These are phyloP conservation scores for Bibio marci DNA, from an alignment of 2,888 invertebrate species.

Conservation along the genomic window DNA sequence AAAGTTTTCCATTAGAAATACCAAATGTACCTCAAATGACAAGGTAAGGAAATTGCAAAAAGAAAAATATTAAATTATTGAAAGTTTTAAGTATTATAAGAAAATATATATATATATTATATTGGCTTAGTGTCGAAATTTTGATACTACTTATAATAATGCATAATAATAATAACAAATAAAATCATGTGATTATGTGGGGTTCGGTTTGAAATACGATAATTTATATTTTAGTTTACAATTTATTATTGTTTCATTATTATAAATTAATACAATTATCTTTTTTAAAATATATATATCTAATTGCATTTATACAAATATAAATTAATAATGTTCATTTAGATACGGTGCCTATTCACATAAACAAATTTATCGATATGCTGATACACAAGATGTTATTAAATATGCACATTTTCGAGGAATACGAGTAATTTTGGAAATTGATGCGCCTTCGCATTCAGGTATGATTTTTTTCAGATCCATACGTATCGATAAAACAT, in stretches of 20 bases:
- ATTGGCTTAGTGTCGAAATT: too few relatives aligned
- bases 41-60: constrained; percentile 31
- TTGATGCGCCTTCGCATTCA: constrained; percentile 77
- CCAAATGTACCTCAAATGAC: constrained; percentile 57
- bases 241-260: neutral
- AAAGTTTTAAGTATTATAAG: too few relatives aligned
- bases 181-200: too few relatives aligned
- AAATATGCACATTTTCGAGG: constrained; percentile 65
- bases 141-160: too few relatives aligned
- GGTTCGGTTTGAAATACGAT: too few relatives aligned
- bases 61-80: neutral
- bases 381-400: constrained; percentile 48
- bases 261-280: neutral
- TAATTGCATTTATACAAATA: neutral
- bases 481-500: neutral
- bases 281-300: neutral
- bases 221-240: neutral
- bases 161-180: too few relatives aligned
- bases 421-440: constrained; percentile 70
- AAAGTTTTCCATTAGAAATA: constrained; percentile 78
- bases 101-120: too few relatives aligned
- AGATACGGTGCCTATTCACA: constrained; percentile 60
- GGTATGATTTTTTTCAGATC: constrained; percentile 25
- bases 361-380: constrained; percentile 46
- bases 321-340: neutral